Evolutionary conservation across 2,113 vertebrate species (phyloP), one percentile per base, ranked within the genome.

Genomic region (Hippocampus comes): DNA sequence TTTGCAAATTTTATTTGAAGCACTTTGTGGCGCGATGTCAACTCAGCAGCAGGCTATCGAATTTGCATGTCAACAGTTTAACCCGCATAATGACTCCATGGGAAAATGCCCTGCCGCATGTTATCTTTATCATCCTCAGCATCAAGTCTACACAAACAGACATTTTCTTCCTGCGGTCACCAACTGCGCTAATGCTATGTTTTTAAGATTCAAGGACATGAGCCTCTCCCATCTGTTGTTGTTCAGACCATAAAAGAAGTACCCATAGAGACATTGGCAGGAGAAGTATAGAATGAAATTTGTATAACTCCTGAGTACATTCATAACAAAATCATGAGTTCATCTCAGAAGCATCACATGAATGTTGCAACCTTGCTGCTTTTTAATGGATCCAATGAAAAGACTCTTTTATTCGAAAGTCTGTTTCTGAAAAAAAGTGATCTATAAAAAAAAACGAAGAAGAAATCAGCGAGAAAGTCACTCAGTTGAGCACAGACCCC

Each of bases 21-120:
- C 68, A 15, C 21, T 55, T 57, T 51, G 42, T 55, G 43, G n/a
- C 67, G 51, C 49, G 59, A 69, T 49, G 67, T 38, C 59, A 48
- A 41, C 55, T 72, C 42, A 59, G 63, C 55, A 11, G 1, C 43
- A 12, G 38, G n/a, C 20, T 75, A 46, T 72, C 73, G 67, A 63
- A 72, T 27, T 55, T 76, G 20, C 66, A 38, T 75, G 67, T 75
- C 68, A 81, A 73, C 42, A 67, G 42, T 71, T 71, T 68, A 71
- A 72, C 68, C 51, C 38, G 51, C 56, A 66, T 71, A 56, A 57
- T 42, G 66, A 34, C 53, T 71, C 75, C 68, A 79, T 67, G 79
- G 63, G 49, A 65, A n/a, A 48, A 25, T 56, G 51, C 57, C 48
- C 55, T 34, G n/a, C 46, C 46, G 59, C 42, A 43, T 56, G 49